phyloP scores from a whole-genome alignment of 2,797 vertebrate genomes.

The Hephaestus fuliginosus region DNA sequence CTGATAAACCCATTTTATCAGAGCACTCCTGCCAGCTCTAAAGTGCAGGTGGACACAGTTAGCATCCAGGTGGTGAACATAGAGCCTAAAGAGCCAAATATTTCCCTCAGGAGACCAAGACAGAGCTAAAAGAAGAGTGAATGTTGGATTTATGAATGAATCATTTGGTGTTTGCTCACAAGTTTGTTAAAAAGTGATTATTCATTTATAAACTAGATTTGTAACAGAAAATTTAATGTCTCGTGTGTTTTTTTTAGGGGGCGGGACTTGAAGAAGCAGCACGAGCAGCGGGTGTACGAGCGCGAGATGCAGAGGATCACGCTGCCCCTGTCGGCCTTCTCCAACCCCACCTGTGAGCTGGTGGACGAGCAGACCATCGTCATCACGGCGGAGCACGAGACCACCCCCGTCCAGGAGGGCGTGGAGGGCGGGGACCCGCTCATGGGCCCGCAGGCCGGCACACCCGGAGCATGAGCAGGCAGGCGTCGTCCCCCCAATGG shows the following conservation, averaged over 20 bases:
- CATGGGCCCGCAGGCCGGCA: slow-evolving; percentile 91
- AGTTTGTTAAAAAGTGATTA: background rate
- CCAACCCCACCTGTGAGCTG: slow-evolving; percentile 93
- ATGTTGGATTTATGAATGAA: too few relatives aligned
- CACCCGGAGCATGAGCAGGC: slow-evolving; percentile 92
- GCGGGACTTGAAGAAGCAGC: slow-evolving; percentile 90
- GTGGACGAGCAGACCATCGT: slow-evolving; percentile 93
- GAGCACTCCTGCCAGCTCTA: background rate
- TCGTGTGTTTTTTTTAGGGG: slow-evolving; percentile 82
- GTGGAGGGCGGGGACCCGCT: slow-evolving; percentile 87
- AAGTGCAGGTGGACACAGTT: background rate
- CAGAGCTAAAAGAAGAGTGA: background rate
- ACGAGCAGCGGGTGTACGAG: slow-evolving; percentile 90
- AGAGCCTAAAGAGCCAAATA: background rate
- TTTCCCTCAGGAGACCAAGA: background rate
- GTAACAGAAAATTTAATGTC: background rate
- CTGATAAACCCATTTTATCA: background rate
- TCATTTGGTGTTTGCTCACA: background rate
- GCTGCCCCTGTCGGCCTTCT: slow-evolving; percentile 93
- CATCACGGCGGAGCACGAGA: slow-evolving; percentile 84
- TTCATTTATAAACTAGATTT: too few relatives aligned
- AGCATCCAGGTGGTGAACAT: background rate
- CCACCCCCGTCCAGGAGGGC: slow-evolving; percentile 83
- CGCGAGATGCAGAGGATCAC: slow-evolving; percentile 96
- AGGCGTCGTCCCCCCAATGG: slow-evolving; percentile 1